phyloP scores from a whole-genome alignment of 1,140 invertebrate genomes.

The Episyrphus balteatus region DNA sequence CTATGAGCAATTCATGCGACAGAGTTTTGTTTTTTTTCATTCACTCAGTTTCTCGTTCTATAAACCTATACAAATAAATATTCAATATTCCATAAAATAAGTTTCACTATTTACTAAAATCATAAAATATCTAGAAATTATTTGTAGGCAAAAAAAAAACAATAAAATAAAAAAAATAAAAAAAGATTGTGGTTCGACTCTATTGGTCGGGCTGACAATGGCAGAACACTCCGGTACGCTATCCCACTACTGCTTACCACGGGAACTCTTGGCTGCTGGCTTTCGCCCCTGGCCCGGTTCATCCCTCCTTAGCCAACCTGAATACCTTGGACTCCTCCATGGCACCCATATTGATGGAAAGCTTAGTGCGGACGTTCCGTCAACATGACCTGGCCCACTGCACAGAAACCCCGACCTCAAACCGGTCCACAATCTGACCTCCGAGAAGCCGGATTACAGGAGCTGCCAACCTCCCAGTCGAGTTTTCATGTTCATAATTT shows the following conservation, averaged over 20 bases:
- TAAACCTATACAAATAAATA: too few relatives aligned
- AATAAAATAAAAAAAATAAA: slow-evolving; percentile 21
- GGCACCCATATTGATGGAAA: slow-evolving; percentile 83
- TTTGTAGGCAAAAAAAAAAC: not conserved
- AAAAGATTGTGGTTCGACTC: slow-evolving; percentile 73
- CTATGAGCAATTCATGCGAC: too few relatives aligned
- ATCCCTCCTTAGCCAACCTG: slow-evolving; percentile 91
- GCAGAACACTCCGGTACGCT: slow-evolving; percentile 85
- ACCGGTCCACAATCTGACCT: slow-evolving; percentile 75
- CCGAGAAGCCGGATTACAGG: slow-evolving; percentile 91
- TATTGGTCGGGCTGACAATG: slow-evolving; percentile 73
- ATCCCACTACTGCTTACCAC: slow-evolving; percentile 95
- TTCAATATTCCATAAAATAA: too few relatives aligned
- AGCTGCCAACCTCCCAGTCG: slow-evolving; percentile 79
- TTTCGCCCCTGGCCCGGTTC: slow-evolving; percentile 94
- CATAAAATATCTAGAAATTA: too few relatives aligned
- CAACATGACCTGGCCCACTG: slow-evolving; percentile 56
- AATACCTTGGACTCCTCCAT: slow-evolving; percentile 64
- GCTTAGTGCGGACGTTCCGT: slow-evolving; percentile 80
- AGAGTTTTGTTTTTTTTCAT: too few relatives aligned
- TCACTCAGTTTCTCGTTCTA: too few relatives aligned
- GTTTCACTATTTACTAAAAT: too few relatives aligned
- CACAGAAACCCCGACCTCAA: slow-evolving; percentile 72
- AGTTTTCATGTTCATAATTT: slow-evolving; percentile 4
- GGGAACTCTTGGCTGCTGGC: slow-evolving; percentile 93